Evolutionary conservation across 37 sponge, comb jelly and placozoan genomes (phyloP).

Genomic region (Agelas oroides): DNA sequence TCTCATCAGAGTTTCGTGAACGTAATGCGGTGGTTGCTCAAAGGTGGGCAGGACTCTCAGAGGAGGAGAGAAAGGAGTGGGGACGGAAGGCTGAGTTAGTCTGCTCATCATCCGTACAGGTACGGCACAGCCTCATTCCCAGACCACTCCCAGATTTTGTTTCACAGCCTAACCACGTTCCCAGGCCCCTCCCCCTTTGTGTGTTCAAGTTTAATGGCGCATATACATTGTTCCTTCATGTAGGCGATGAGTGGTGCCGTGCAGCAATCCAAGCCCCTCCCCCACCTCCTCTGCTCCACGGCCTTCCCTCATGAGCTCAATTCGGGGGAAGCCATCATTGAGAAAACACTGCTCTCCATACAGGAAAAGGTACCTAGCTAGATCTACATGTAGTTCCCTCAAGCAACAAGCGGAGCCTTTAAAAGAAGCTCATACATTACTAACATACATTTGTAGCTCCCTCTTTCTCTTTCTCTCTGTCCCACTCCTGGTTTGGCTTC

Average conservation of each 20-base stretch:
- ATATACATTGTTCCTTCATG: no score
- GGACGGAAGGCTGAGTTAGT: slow-evolving; percentile 71
- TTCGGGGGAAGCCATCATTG: slow-evolving; percentile 52
- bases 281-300: slow-evolving; percentile 9
- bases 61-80: slow-evolving; percentile 77
- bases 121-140: not conserved
- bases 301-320: slow-evolving; percentile 10
- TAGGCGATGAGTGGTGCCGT: not conserved
- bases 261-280: not conserved
- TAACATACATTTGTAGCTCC: no score
- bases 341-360: slow-evolving; percentile 57
- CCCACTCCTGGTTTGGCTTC: no score
- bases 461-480: no score
- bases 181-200: no score
- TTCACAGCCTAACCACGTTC: no score
- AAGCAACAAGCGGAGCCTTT: no score
- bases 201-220: no score
- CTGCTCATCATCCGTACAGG: slow-evolving; percentile 58
- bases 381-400: no score
- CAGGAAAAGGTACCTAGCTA: slow-evolving; percentile 80
- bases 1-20: slow-evolving; percentile 60
- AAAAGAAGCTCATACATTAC: no score
- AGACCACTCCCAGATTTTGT: no score
- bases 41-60: slow-evolving; percentile 70
- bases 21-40: slow-evolving; percentile 73